Conservation (phyloP, 2,888 invertebrate genomes). For the Punctoribates punctum region DNA sequence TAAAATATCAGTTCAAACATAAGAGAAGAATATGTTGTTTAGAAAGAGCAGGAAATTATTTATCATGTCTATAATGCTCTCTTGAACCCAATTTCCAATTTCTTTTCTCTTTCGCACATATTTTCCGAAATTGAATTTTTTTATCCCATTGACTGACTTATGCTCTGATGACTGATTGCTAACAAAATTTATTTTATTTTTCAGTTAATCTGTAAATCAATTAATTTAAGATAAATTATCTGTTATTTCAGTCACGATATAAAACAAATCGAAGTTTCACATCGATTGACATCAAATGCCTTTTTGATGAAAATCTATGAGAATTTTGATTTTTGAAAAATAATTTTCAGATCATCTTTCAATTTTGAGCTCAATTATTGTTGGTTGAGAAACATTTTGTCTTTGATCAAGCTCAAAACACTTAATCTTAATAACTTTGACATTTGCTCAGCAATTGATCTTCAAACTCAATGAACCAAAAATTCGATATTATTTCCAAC, state of each 20-base stretch:
- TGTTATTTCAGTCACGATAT: no score
- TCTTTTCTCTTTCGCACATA: not conserved
- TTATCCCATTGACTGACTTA: not conserved
- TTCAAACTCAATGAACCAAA: not conserved
- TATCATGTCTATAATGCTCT: constrained; percentile 26
- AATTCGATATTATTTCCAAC: not conserved
- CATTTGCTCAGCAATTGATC: not conserved
- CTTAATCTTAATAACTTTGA: no score
- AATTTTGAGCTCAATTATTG: no score
- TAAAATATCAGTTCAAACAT: not conserved
- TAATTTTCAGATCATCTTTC: no score
- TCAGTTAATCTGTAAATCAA: not conserved
- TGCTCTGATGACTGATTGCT: not conserved
- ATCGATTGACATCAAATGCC: no score
- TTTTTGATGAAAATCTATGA: no score
- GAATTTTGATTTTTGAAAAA: no score
- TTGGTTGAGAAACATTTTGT: no score
- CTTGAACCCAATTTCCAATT: constrained; percentile 7
- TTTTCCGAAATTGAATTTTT: not conserved
- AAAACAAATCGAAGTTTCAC: no score
- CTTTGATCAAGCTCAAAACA: no score
- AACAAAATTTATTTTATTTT: not conserved
- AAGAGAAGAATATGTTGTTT: not conserved
- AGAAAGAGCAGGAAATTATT: constrained; percentile 20
- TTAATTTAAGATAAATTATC: not conserved